Base-by-base conservation (phyloP, 2,113 vertebrate species). In the Ammodytes marinus region DNA sequence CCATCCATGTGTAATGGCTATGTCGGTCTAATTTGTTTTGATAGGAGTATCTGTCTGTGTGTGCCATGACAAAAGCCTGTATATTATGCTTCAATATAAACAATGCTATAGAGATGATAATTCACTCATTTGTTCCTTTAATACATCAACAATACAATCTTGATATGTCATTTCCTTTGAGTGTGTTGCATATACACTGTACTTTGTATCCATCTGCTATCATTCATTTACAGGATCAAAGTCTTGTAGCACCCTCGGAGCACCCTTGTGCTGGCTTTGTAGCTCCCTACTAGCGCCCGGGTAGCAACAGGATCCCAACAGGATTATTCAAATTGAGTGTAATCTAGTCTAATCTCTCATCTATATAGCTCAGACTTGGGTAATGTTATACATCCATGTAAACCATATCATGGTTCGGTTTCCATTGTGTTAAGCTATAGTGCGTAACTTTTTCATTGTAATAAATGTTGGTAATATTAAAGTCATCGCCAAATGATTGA, bases 301-400 rank as follows among this genome's bases (percentile, higher is more conserved):
- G 4, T 53, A 27, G 76, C 1, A 9, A 35, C 19, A 61, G 14
- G 57, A 65, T 46, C 47, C 55, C 54, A 63, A 69, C 47, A 42
- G 15, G 70, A 73, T 40, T 4, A 90, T 88, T 86, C 82, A 86
- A 78, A 14, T 54, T 86, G 64, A 45, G 82, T 81, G 3, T 75
- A 60, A 72, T 85, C 85, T 58, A 60, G 55, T 60, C 82, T 80
- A 86, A 89, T 86, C 39, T 86, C 39, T 64, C 43, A 87, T 74
- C 61, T 60, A 19, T 35, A 37, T 1, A 60, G 35, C 54, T 65
- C 54, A 65, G 79, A 79, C 85, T 43, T 45, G 6, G 46, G 79
- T 82, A 54, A 86, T 55, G 71, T 50, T 82, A 42, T 27, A 46
- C 80, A 69, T 75, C 69, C 37, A 17, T 40, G 39, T 54, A 17